Percentiles rank a stretch among this genome's conserved stretches.
These are phyloP conservation scores for Theodoxus fluviatilis DNA, from an alignment of 2,888 invertebrate genomes.

Conservation along the genomic window DNA sequence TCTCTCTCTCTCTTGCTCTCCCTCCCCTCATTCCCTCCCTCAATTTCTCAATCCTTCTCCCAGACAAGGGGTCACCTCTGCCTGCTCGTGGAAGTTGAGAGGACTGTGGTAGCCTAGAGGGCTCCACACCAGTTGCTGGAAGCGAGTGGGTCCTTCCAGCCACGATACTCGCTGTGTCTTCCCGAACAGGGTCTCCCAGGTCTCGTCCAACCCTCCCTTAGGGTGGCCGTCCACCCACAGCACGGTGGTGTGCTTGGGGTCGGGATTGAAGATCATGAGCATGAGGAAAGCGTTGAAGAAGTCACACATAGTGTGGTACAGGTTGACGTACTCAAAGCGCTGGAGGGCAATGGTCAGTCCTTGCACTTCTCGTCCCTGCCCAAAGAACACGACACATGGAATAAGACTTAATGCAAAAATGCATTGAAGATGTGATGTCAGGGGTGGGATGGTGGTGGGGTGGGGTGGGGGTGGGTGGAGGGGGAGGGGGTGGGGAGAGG, in stretches of 20 bases:
- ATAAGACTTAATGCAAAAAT: no score
- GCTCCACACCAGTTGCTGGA: slow-evolving; percentile 50
- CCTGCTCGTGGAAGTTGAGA: slow-evolving; percentile 49
- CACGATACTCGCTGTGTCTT: slow-evolving; percentile 44
- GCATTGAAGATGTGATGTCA: slow-evolving; percentile 11
- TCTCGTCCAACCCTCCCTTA: slow-evolving; percentile 50
- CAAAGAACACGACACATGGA: no score
- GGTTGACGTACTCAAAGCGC: slow-evolving; percentile 57
- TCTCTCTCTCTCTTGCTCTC: no score
- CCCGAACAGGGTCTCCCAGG: slow-evolving; percentile 58
- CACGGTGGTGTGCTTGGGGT: slow-evolving; percentile 46
- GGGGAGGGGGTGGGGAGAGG: no score
- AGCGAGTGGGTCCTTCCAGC: slow-evolving; percentile 39
- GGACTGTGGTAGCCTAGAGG: slow-evolving; percentile 59
- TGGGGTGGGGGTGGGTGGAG: no score
- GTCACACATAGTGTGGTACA: slow-evolving; percentile 60
- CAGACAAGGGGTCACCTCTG: no score
- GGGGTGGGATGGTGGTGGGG: no score
- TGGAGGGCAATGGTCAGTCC: slow-evolving; percentile 47
- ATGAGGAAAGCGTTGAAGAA: slow-evolving; percentile 55
- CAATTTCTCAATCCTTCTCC: no score
- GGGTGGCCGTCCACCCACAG: slow-evolving; percentile 62
- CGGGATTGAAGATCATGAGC: slow-evolving; percentile 39
- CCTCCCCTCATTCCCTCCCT: no score
- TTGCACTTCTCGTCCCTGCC: no score